A percentile compares a stretch with the other conserved stretches of the same genome.
Evolutionary conservation across 2,888 invertebrate species (phyloP).

Genomic region (Rhagophthalmus giganteus): DNA sequence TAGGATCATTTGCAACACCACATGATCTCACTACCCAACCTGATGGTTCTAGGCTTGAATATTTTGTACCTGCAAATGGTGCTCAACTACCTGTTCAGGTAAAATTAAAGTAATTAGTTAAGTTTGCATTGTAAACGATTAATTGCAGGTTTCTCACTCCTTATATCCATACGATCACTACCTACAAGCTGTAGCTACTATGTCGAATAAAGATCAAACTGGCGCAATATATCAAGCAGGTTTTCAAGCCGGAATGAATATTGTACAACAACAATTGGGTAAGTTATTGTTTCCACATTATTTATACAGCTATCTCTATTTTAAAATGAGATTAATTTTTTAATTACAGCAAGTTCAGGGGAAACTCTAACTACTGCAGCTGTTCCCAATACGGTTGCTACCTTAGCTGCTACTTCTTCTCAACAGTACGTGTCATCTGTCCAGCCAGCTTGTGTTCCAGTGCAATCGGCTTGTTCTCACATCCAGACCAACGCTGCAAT

Average conservation of each 20-base stretch:
- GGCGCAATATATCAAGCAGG: constrained; percentile 52
- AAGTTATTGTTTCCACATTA: constrained; percentile 12
- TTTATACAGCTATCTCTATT: background rate
- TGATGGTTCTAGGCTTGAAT: constrained; percentile 55
- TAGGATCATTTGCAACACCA: constrained; percentile 52
- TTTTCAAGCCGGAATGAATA: constrained; percentile 54
- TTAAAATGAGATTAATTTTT: background rate
- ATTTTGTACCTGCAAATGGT: constrained; percentile 53
- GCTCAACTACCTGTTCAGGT: constrained; percentile 47
- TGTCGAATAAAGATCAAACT: constrained; percentile 47
- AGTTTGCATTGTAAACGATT: background rate
- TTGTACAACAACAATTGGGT: constrained; percentile 52
- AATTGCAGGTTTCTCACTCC: constrained; percentile 44
- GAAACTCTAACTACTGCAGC: constrained; percentile 46
- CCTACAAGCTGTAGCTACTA: constrained; percentile 53
- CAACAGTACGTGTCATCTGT: constrained; percentile 42
- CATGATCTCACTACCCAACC: constrained; percentile 48
- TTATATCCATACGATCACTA: constrained; percentile 54
- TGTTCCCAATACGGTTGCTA: constrained; percentile 44
- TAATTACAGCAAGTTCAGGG: constrained; percentile 42
- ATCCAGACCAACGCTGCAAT: constrained; percentile 33
- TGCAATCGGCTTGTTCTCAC: constrained; percentile 44
- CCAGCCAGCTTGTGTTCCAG: constrained; percentile 39
- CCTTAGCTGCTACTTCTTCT: constrained; percentile 37
- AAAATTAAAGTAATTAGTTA: background rate